phyloP scores from a whole-genome alignment of 2,797 vertebrate genomes.

The Scyliorhinus canicula region DNA sequence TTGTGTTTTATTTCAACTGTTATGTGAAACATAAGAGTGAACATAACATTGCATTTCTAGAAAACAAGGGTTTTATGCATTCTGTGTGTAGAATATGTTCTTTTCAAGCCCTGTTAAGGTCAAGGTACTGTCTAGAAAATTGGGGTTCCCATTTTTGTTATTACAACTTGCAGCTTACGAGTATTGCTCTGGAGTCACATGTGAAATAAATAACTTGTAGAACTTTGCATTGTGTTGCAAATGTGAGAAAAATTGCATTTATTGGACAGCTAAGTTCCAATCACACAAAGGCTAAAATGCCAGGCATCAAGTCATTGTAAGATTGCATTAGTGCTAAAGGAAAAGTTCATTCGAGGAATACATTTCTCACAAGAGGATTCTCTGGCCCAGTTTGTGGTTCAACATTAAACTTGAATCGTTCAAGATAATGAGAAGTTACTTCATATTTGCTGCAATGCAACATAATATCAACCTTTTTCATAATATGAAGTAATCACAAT shows the following conservation, averaged over 20 bases:
- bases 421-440: slow-evolving; percentile 12
- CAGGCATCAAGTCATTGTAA: neutral
- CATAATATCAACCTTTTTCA: neutral
- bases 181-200: neutral
- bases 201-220: neutral
- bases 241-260: neutral
- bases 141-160: neutral
- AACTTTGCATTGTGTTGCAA: neutral
- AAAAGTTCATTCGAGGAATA: neutral
- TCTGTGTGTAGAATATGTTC: neutral
- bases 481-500: neutral
- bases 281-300: neutral
- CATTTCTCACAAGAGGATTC: neutral
- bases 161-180: neutral
- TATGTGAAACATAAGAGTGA: neutral
- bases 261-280: neutral
- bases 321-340: neutral
- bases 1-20: neutral
- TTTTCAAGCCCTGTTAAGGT: neutral
- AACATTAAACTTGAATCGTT: neutral
- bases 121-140: neutral
- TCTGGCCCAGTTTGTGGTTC: neutral
- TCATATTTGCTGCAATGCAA: neutral
- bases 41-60: neutral
- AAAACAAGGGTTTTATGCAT: neutral